These are phyloP conservation scores for Pyrocephalus nanus DNA, from an alignment of 2,797 vertebrate species.

Conservation along the genomic window DNA sequence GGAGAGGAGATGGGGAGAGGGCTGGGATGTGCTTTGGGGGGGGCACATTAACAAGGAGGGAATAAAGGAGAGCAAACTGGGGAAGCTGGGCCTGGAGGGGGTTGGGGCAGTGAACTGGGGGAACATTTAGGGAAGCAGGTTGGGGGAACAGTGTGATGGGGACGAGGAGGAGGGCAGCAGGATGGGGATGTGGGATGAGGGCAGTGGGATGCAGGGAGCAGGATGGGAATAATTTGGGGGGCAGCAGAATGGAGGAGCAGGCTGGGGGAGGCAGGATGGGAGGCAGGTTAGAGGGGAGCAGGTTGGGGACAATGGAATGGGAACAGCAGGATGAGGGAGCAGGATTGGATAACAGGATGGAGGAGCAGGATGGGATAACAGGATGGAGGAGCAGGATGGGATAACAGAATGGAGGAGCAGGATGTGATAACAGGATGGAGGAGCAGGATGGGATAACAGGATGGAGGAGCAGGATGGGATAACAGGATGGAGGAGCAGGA, in stretches of 20 bases:
- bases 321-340: neutral
- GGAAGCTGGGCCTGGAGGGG: neutral
- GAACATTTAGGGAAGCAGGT: neutral
- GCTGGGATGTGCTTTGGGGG: neutral
- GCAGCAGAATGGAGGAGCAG: neutral
- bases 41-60: neutral
- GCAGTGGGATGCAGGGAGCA: neutral
- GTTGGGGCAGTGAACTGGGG: neutral
- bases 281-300: neutral
- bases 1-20: neutral
- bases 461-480: neutral
- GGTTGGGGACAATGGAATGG: no score
- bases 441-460: neutral
- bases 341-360: no score
- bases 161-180: accelerated
- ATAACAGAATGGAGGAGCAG: no score
- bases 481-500: no score
- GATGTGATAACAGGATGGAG: no score
- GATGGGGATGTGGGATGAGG: no score
- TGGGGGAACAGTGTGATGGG: neutral
- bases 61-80: neutral
- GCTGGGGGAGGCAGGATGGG: neutral
- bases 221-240: no score
- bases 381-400: accelerated
- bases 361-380: neutral